phyloP scores from a whole-genome alignment of 2,113 vertebrate species.

The Gymnocephalus cernua region DNA sequence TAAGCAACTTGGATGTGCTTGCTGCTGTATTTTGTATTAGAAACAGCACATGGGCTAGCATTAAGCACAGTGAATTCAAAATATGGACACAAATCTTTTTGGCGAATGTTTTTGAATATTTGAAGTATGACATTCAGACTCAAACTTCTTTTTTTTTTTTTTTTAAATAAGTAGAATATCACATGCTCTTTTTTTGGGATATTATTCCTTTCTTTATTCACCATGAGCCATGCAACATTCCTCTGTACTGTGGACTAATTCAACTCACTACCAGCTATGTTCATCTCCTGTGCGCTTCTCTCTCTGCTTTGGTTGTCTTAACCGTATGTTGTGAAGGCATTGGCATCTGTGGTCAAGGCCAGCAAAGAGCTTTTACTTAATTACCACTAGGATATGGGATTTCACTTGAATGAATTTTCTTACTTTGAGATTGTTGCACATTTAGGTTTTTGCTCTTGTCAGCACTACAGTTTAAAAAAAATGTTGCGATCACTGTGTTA shows the following conservation, averaged over 20 bases:
- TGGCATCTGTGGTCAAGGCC: conserved; percentile 30
- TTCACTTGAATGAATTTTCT: neutral
- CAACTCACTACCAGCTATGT: neutral
- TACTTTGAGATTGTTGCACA: neutral
- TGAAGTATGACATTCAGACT: neutral
- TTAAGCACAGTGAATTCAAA: neutral
- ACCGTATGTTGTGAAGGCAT: conserved; percentile 8
- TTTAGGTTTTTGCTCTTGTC: conserved; percentile 2
- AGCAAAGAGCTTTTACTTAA: neutral
- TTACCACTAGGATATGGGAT: conserved; percentile 10
- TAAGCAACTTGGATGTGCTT: neutral
- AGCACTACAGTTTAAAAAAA: neutral
- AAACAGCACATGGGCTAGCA: neutral
- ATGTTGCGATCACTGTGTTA: conserved; percentile 27
- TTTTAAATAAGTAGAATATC: neutral
- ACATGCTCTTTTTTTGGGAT: neutral
- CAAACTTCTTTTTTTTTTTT: neutral
- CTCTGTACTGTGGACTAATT: conserved; percentile 27
- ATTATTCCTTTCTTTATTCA: conserved; percentile 4
- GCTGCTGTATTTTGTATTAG: neutral
- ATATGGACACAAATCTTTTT: neutral
- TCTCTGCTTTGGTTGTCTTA: conserved; percentile 12
- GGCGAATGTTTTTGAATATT: neutral
- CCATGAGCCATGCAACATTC: conserved; percentile 48
- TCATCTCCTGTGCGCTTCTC: conserved; percentile 23